Evolutionary conservation across 2,113 vertebrate genomes (phyloP), one percentile per base, ranked within the genome.

Genomic region (Ochotona curzoniae): DNA sequence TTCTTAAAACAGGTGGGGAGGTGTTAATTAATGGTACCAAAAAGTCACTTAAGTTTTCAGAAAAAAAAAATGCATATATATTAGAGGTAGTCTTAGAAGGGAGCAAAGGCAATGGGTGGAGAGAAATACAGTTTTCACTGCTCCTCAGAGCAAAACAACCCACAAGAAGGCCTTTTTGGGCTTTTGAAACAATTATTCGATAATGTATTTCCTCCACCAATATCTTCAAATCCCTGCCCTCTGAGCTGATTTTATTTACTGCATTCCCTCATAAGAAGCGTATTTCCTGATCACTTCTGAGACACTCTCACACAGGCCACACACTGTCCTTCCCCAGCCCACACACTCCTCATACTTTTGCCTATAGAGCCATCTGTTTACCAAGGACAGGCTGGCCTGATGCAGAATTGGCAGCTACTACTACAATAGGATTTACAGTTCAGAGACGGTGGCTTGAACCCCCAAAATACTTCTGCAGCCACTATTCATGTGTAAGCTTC

Each of bases 141-240:
- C 30, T 75, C 44, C 69, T 81, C 13, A 64, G 18, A 69, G 18
- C 87, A 75, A 67, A 90, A 9, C 20, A 23, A 64, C 47, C n/a
- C 61, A 57, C 30, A 71, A 82, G n/a, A 67, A 15, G 7, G 71
- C 9, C 12, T 26, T 32, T 8, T 17, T 7, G 57, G 70, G 47
- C 60, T 71, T 61, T 6, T 74, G 49, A 10, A 69, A n/a, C 49
- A 15, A 21, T 35, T 47, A 14, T 76, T 21, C 26, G 21, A 74
- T 78, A 35, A 79, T 82, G 61, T 49, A n/a, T 87, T 90, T 93
- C 60, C 66, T 78, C 49, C 38, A 51, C 75, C 71, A 83, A 49
- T 6, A 63, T 18, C 30, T 63, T 14, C 66, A 86, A 87, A 23
- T 90, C 10, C 44, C 49, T 80, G n/a, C 67, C 84, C 30, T 66